A percentile compares a stretch with the other conserved stretches of the same genome.
Evolutionary conservation across 2,113 vertebrate species (phyloP).

Genomic region (Cyrtonyx montezumae): DNA sequence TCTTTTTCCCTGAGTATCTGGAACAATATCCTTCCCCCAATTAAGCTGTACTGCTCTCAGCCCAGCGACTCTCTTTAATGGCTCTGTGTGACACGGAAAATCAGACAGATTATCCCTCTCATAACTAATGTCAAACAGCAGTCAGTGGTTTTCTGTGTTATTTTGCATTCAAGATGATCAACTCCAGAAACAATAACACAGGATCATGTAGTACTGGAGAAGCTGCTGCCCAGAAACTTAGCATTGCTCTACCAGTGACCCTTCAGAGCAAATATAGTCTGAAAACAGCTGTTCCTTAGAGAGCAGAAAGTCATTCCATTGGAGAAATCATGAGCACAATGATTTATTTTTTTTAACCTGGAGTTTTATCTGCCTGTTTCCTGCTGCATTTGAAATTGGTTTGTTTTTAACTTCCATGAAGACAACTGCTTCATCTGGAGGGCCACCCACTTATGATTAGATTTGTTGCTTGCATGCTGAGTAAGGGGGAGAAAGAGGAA

Average conservation of each 20-base stretch:
- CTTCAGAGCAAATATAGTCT: too few species aligned
- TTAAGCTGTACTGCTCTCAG: not conserved
- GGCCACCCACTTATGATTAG: not conserved
- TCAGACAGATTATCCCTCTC: not conserved
- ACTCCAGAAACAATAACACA: not conserved
- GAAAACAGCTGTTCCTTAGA: slow-evolving; percentile 4
- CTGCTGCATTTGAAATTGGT: not conserved
- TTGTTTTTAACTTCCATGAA: not conserved
- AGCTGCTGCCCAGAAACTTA: slow-evolving; percentile 2
- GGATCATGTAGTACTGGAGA: not conserved
- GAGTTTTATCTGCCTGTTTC: not conserved
- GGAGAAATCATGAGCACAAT: not conserved
- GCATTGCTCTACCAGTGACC: too few species aligned
- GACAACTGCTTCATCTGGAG: not conserved
- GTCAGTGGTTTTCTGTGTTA: not conserved
- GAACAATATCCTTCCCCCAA: not conserved
- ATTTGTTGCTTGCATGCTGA: not conserved
- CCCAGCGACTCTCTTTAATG: not conserved
- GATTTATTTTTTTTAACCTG: not conserved
- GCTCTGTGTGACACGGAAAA: not conserved
- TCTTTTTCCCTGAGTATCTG: not conserved
- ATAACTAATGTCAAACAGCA: not conserved
- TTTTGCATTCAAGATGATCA: not conserved
- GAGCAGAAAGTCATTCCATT: not conserved
- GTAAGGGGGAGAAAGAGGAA: not conserved